These are phyloP conservation scores for Python bivittatus DNA, from an alignment of 2,113 vertebrate genomes.

Conservation along the genomic window DNA sequence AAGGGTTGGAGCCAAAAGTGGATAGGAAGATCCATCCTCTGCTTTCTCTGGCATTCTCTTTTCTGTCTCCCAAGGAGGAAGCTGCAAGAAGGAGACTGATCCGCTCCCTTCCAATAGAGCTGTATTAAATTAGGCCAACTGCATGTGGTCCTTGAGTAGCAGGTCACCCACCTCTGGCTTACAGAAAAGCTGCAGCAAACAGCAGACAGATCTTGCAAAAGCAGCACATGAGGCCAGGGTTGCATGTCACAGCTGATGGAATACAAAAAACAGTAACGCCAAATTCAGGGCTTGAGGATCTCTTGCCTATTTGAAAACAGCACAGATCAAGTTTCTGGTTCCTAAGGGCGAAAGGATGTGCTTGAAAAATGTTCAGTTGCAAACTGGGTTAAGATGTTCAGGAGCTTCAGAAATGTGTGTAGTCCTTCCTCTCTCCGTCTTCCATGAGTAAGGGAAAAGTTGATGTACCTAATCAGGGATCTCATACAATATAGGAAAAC, in stretches of 20 bases:
- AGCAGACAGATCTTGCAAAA: neutral
- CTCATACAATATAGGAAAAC: neutral
- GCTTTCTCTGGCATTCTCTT: neutral
- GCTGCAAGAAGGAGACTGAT: neutral
- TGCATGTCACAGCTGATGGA: neutral
- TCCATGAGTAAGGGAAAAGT: neutral
- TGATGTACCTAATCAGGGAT: neutral
- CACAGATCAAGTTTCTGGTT: neutral
- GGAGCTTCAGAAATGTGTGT: neutral
- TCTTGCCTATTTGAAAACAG: neutral
- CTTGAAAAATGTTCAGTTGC: neutral
- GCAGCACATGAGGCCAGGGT: neutral
- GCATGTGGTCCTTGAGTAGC: neutral
- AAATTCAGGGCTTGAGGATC: neutral
- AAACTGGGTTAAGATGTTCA: neutral
- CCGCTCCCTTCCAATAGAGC: neutral
- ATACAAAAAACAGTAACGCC: neutral
- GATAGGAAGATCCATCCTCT: neutral
- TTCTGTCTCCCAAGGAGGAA: neutral
- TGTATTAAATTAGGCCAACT: neutral
- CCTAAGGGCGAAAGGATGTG: neutral
- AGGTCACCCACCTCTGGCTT: neutral
- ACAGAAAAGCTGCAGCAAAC: neutral
- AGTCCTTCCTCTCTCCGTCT: neutral
- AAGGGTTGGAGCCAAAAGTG: neutral